phyloP scores from a whole-genome alignment of 2,113 vertebrate genomes.

The Proteles cristata region DNA sequence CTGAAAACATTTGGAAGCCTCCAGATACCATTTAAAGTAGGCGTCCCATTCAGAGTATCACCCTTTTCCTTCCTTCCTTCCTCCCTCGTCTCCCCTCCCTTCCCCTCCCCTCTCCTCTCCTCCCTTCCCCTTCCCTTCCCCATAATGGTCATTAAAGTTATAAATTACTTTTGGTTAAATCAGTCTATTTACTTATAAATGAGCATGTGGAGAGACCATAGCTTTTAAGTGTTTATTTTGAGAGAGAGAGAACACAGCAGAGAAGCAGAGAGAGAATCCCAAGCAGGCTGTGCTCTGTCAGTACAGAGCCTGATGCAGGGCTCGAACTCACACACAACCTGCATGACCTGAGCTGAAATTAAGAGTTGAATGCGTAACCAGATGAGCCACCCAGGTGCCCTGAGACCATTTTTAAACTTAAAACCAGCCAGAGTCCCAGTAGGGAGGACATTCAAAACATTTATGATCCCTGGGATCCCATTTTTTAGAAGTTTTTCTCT shows the following conservation, averaged over 20 bases:
- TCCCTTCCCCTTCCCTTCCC: not conserved
- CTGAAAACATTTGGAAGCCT: not conserved
- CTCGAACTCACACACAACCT: too few relatives aligned
- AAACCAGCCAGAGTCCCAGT: not conserved
- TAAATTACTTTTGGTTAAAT: not conserved
- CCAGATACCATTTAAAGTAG: not conserved
- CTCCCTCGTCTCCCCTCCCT: not conserved
- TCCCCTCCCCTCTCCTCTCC: not conserved
- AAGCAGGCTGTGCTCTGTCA: too few relatives aligned
- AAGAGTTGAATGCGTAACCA: too few relatives aligned
- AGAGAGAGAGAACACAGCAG: too few relatives aligned
- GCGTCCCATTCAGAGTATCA: not conserved
- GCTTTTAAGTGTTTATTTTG: not conserved
- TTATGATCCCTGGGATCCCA: not conserved
- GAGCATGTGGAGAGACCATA: not conserved
- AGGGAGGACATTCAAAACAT: not conserved
- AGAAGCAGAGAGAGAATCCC: too few relatives aligned
- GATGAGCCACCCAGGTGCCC: too few relatives aligned
- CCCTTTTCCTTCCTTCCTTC: not conserved
- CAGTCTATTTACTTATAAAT: not conserved
- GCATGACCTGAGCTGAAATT: too few relatives aligned
- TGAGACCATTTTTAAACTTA: not conserved
- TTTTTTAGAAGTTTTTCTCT: not conserved
- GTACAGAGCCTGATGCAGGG: too few relatives aligned
- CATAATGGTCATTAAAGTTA: not conserved